A percentile compares a stretch with the other conserved stretches of the same genome.
Evolutionary conservation across 2,113 vertebrate genomes (phyloP).

Genomic region (Pterophyllum scalare): DNA sequence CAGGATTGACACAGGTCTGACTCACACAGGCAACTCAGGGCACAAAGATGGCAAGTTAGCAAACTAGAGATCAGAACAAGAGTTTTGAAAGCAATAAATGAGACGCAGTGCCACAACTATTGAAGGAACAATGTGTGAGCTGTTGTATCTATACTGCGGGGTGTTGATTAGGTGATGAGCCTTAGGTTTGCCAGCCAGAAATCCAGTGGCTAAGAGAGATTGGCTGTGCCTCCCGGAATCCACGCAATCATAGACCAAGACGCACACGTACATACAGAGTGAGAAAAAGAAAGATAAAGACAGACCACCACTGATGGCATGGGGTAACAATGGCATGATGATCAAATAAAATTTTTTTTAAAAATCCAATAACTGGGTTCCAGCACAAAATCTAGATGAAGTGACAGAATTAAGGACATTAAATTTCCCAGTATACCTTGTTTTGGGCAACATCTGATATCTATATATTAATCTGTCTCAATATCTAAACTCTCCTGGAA

Average conservation of each 20-base stretch:
- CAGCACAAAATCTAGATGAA: neutral
- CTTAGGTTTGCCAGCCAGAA: neutral
- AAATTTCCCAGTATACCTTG: neutral
- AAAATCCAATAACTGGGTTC: neutral
- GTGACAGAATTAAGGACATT: neutral
- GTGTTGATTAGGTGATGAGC: neutral
- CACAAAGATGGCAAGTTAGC: neutral
- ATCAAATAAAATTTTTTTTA: neutral
- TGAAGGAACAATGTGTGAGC: neutral
- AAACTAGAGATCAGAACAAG: neutral
- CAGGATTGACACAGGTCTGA: neutral
- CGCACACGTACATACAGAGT: neutral
- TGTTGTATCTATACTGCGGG: neutral
- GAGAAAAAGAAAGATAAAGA: neutral
- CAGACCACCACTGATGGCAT: neutral
- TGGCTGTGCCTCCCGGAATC: neutral
- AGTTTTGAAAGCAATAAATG: neutral
- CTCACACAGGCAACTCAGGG: neutral
- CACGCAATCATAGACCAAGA: neutral
- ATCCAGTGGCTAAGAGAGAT: neutral
- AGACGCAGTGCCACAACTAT: neutral
- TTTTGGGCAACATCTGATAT: neutral
- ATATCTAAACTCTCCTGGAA: neutral
- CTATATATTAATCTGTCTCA: neutral
- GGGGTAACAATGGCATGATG: neutral